Evolutionary conservation across 2,113 vertebrate genomes (phyloP).

Genomic region (Danionella cerebrum): DNA sequence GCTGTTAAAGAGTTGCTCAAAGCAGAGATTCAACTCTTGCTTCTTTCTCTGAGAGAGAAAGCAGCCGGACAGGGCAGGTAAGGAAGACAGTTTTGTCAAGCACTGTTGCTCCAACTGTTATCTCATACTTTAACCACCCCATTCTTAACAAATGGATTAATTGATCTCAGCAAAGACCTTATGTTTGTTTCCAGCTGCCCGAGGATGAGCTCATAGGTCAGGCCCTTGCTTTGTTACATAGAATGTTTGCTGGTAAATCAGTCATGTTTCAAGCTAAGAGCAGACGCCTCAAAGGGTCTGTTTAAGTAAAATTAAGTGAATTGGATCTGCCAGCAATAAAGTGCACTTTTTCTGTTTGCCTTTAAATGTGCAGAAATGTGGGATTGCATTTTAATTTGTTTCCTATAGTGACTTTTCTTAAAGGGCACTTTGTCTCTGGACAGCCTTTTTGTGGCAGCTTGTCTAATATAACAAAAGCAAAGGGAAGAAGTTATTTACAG

Average conservation of each 20-base stretch:
- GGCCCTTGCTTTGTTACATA: constrained; percentile 16
- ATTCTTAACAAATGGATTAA: constrained; percentile 6
- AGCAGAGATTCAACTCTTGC: constrained; percentile 74
- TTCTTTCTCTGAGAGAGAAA: constrained; percentile 57
- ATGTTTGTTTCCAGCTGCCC: constrained; percentile 2
- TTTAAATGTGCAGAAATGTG: constrained; percentile 13
- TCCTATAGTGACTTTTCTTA: background rate
- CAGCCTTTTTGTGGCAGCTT: constrained; percentile 2
- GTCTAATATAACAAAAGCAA: constrained; percentile 18
- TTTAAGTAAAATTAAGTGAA: background rate
- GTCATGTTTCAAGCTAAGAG: background rate
- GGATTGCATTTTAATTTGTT: constrained; percentile 24
- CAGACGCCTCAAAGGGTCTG: background rate
- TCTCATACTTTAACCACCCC: too few relatives aligned
- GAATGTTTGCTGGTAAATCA: background rate
- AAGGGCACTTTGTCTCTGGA: background rate
- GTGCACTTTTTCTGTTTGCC: background rate
- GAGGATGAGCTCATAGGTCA: constrained; percentile 11
- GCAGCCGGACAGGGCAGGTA: constrained; percentile 50
- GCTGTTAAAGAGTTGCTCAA: constrained; percentile 71
- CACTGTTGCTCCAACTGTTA: background rate
- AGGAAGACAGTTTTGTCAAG: background rate
- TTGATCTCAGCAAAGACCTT: constrained; percentile 14
- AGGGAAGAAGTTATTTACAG: constrained; percentile 39
- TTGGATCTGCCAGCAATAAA: background rate